These are phyloP conservation scores for Hydrotaea diabolus DNA, from an alignment of 2,888 invertebrate species.

Conservation along the genomic window DNA sequence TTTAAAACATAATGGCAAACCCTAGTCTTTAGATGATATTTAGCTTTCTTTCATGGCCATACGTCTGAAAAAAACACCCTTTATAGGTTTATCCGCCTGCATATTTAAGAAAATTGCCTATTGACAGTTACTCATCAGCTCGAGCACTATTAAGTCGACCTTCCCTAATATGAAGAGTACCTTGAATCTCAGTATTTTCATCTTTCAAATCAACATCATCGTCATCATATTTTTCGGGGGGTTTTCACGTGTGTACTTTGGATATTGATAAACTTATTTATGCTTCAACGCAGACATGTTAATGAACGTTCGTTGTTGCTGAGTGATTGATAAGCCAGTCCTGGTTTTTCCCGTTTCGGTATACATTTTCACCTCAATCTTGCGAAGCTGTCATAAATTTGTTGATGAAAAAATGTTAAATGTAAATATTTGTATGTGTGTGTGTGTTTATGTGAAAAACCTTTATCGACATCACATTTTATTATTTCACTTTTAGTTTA, in stretches of 20 bases:
- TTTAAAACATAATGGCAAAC: no score
- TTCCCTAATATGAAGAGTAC: neutral
- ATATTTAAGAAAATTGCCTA: no score
- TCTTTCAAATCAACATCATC: neutral
- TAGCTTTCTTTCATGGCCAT: no score
- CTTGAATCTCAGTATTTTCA: neutral
- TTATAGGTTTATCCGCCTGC: no score
- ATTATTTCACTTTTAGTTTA: slow-evolving; percentile 5
- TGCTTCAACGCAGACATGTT: neutral
- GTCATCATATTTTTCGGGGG: neutral
- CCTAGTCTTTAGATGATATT: no score
- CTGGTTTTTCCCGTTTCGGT: neutral
- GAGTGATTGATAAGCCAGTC: neutral
- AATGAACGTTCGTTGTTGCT: slow-evolving; percentile 1
- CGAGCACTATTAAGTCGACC: neutral
- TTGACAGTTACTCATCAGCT: no score
- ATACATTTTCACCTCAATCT: neutral
- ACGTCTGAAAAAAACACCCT: no score
- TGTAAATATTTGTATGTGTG: neutral
- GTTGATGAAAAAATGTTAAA: neutral
- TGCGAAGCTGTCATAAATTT: neutral
- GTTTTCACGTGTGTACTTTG: neutral
- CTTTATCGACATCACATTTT: slow-evolving; percentile 54
- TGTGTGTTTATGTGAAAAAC: slow-evolving; percentile 8
- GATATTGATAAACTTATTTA: neutral